A percentile compares a stretch with the other conserved stretches of the same genome.
phyloP scores from a whole-genome alignment of 1,140 invertebrate genomes.

The Bombus pyrosoma region DNA sequence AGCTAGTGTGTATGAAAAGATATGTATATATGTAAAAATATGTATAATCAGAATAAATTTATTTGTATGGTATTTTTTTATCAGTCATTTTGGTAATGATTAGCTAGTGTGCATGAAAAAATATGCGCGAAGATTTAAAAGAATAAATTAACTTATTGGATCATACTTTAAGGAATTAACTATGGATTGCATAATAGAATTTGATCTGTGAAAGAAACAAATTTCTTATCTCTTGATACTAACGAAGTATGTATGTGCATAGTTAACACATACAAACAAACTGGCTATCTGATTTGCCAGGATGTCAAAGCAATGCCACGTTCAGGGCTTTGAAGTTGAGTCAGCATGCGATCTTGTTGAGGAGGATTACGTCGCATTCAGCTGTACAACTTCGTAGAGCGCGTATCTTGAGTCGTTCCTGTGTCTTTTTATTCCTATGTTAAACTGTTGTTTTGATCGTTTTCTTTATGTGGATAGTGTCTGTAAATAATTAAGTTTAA shows the following conservation, averaged over 20 bases:
- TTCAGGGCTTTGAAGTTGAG: neutral
- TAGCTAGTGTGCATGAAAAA: neutral
- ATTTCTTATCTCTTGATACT: neutral
- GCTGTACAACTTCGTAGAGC: neutral
- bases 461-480: neutral
- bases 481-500: neutral
- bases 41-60: neutral
- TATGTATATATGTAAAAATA: too few relatives aligned
- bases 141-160: too few relatives aligned
- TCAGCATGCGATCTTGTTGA: neutral
- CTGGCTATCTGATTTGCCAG: neutral
- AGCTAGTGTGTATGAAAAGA: neutral
- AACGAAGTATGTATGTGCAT: neutral
- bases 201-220: neutral
- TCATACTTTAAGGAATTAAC: neutral
- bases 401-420: neutral
- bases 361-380: neutral
- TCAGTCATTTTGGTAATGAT: neutral
- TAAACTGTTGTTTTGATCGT: too few relatives aligned
- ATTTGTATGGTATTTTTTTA: neutral
- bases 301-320: conserved; percentile 12
- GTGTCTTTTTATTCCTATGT: neutral
- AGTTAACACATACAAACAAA: neutral
- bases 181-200: neutral
- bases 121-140: neutral